Conservation (phyloP, 2,113 vertebrate species). For the Sphyrna mokarran region DNA sequence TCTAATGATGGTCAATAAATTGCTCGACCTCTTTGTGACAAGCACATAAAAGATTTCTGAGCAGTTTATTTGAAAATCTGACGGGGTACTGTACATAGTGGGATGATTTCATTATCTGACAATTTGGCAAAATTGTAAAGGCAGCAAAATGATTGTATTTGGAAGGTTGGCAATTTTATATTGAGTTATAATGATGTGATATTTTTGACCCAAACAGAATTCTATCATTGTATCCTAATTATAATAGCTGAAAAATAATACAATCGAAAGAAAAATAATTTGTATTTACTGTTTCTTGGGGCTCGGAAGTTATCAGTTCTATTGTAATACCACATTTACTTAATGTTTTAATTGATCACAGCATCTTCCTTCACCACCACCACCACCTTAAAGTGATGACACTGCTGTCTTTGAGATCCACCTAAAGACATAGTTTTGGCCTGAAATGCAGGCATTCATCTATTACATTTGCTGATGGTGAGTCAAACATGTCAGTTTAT, state of each 20-base stretch:
- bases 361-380: not conserved
- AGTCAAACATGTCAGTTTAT: not conserved
- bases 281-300: not conserved
- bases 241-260: not conserved
- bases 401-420: not conserved
- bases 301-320: not conserved
- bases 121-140: not conserved
- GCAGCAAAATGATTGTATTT: not conserved
- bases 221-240: not conserved
- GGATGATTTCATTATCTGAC: not conserved
- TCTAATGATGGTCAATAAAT: conserved; percentile 83
- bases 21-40: conserved; percentile 70
- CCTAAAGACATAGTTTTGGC: not conserved
- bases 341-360: not conserved
- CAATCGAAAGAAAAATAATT: not conserved
- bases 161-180: not conserved
- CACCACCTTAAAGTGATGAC: not conserved
- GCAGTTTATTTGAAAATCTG: conserved; percentile 24
- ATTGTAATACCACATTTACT: not conserved
- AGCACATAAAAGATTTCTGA: conserved; percentile 52
- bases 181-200: not conserved
- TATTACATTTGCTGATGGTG: not conserved
- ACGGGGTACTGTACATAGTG: not conserved
- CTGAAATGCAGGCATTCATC: not conserved
- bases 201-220: not conserved